phyloP scores from a whole-genome alignment of 2,888 invertebrate genomes.

The Acanthosepion pharaonis region DNA sequence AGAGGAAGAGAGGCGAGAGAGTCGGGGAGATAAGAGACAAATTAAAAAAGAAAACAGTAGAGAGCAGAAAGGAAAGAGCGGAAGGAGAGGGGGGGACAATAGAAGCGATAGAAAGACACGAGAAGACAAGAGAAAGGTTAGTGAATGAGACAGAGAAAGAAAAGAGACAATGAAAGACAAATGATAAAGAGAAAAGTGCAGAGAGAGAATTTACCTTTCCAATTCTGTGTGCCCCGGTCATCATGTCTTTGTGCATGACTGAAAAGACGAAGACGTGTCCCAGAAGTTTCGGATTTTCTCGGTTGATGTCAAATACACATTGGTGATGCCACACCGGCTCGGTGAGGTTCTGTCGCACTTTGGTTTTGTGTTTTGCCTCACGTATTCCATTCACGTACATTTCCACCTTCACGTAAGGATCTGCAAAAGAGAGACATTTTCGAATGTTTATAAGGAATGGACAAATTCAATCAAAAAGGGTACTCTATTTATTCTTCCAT shows the following conservation, averaged over 20 bases:
- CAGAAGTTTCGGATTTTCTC: conserved; percentile 70
- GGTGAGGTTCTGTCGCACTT: conserved; percentile 70
- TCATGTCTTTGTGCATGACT: conserved; percentile 71
- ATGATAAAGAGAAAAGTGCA: background rate
- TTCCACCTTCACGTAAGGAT: conserved; percentile 70
- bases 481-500: too few relatives aligned
- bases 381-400: conserved; percentile 70
- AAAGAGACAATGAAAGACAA: too few relatives aligned
- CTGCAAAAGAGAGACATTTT: conserved; percentile 53
- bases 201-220: conserved; percentile 63
- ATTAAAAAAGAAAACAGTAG: too few relatives aligned
- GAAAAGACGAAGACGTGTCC: conserved; percentile 70
- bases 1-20: too few relatives aligned
- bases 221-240: conserved; percentile 70
- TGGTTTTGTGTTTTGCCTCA: conserved; percentile 70
- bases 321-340: conserved; percentile 71
- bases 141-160: background rate
- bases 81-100: too few relatives aligned
- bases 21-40: too few relatives aligned
- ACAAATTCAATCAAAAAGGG: too few relatives aligned
- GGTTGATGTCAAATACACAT: conserved; percentile 69
- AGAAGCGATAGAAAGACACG: too few relatives aligned
- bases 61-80: too few relatives aligned
- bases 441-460: too few relatives aligned
- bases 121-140: too few relatives aligned